These are phyloP conservation scores for Pocillopora grandis DNA, from an alignment of 92 coral and sea anemone species.

Conservation along the genomic window DNA sequence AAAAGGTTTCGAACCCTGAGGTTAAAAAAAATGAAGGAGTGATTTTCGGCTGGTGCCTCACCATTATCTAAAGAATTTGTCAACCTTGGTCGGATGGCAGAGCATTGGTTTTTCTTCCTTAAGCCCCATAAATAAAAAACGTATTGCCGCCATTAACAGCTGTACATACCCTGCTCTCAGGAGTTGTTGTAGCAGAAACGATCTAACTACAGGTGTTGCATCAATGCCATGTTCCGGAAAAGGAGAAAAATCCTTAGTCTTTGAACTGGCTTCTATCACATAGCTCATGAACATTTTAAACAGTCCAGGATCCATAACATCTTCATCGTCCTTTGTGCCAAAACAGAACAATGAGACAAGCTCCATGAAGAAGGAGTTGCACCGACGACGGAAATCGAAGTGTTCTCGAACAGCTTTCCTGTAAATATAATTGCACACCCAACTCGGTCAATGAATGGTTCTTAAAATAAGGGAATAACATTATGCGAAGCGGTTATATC, in stretches of 20 bases:
- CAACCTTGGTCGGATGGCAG: too few species aligned
- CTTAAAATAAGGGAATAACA: too few species aligned
- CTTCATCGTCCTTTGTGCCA: slow-evolving; percentile 50
- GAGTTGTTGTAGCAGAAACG: slow-evolving; percentile 83
- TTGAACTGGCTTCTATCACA: slow-evolving; percentile 58
- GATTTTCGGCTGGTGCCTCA: too few species aligned
- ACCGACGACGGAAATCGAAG: slow-evolving; percentile 73
- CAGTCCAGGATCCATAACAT: slow-evolving; percentile 57
- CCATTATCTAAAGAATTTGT: too few species aligned
- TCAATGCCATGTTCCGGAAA: slow-evolving; percentile 85
- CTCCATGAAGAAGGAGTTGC: slow-evolving; percentile 91
- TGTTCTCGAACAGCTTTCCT: slow-evolving; percentile 57
- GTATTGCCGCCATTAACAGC: too few species aligned
- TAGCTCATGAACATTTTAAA: slow-evolving; percentile 78
- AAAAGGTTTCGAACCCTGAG: too few species aligned
- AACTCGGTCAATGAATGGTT: too few species aligned
- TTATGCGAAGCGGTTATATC: too few species aligned
- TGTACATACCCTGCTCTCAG: slow-evolving; percentile 57
- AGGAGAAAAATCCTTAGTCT: slow-evolving; percentile 78
- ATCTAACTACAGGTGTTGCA: slow-evolving; percentile 84
- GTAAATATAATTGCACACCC: not conserved
- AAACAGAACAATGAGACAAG: slow-evolving; percentile 82
- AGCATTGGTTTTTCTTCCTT: too few species aligned
- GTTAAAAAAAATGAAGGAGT: too few species aligned
- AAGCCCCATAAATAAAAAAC: too few species aligned